phyloP scores from a whole-genome alignment of 2,797 vertebrate species.

The Synanceia verrucosa region DNA sequence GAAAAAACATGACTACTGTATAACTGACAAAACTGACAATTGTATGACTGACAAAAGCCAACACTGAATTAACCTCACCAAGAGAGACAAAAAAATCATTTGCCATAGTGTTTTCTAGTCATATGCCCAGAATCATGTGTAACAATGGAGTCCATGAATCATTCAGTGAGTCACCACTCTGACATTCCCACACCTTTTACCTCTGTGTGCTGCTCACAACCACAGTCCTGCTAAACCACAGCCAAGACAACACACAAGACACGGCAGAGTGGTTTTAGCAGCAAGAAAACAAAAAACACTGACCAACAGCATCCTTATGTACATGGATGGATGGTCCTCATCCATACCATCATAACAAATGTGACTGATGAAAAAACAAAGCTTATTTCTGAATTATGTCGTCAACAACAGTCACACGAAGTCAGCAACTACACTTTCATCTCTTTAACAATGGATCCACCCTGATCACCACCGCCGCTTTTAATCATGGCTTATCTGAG shows the following conservation, averaged over 20 bases:
- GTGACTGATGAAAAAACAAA: no score
- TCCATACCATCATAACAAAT: background rate
- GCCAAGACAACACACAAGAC: constrained; percentile 20
- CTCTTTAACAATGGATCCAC: constrained; percentile 11
- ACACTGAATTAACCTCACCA: background rate
- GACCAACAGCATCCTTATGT: background rate
- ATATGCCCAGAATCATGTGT: background rate
- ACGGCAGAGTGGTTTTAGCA: constrained; percentile 16
- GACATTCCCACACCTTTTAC: constrained; percentile 23
- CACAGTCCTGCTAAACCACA: constrained; percentile 18
- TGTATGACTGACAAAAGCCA: background rate
- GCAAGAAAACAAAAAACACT: background rate
- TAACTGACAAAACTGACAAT: background rate
- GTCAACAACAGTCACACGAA: constrained; percentile 4
- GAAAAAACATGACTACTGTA: background rate
- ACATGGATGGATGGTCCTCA: background rate
- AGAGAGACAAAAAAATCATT: background rate
- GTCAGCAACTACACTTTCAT: constrained; percentile 11
- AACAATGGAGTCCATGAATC: background rate
- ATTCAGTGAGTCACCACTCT: constrained; percentile 9
- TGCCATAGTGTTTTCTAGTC: background rate
- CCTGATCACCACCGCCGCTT: background rate
- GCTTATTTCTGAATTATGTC: constrained; percentile 1
- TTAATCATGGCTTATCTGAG: constrained; percentile 3
- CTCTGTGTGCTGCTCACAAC: constrained; percentile 11